Base-by-base conservation (phyloP, 2,888 invertebrate species). In the Synergus gifuensis region DNA sequence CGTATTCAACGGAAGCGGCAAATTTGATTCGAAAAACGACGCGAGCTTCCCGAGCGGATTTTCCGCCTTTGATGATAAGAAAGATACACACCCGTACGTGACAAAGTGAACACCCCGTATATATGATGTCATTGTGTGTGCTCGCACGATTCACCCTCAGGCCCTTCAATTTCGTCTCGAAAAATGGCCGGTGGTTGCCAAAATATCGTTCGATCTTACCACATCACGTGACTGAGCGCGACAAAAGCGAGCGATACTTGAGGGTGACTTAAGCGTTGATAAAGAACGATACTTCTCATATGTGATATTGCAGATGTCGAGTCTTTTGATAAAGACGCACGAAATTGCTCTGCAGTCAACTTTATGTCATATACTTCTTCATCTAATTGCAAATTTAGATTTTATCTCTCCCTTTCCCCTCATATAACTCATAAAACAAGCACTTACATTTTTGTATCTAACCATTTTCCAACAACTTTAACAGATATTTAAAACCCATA, bases 91-190 rank as follows among this genome's bases (percentile, higher is more conserved):
- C 73, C 73, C 73, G 73, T 73, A 73, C 73, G 73, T 73, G 73
- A 49, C 73, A 73, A 73, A 73, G 73, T 73, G 73, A 73, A 36
- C 73, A 73, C 73, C 73, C 73, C 73, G 73, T 73, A 73, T 73
- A 73, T 73, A 73, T 36, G 73, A 73, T 73, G 54, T 54, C 54
- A 73, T 73, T 73, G 73, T 73, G 54, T 73, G 36, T 54, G n/a
- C 73, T 73, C 54, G 73, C 73, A 79, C 82, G 79, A 80, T 60
- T 81, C 82, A 83, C 84, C 86, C 83, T 81, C 78, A 78, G 86
- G 86, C 84, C 83, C 84, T 85, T 85, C 84, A 85, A 86, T 86
- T 85, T 85, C 83, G 82, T 81, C 79, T 84, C 85, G 86, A 84
- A 83, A 86, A 87, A 86, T 86, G 84, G 81, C 83, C 82, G 81